A percentile compares a stretch with the other conserved stretches of the same genome.
phyloP scores from a whole-genome alignment of 1,140 invertebrate species.

The Cydia amplana region DNA sequence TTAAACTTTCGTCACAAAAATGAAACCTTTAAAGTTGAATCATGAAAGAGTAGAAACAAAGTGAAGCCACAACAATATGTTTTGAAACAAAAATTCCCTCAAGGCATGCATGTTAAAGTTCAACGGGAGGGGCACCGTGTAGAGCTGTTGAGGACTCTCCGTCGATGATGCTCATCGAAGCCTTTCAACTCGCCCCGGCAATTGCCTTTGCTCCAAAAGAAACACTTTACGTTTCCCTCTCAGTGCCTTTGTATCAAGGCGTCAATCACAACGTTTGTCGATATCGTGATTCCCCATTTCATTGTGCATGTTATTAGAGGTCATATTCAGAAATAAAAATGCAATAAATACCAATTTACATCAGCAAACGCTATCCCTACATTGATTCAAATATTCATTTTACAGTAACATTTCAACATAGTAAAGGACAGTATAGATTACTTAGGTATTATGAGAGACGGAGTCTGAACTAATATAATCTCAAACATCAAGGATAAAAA shows the following conservation, averaged over 20 bases:
- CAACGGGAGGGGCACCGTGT: conserved; percentile 20
- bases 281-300: background rate
- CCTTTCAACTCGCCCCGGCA: conserved; percentile 38
- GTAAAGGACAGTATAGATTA: too few species aligned
- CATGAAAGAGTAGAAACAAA: conserved; percentile 21
- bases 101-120: conserved; percentile 35
- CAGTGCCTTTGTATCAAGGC: conserved; percentile 1
- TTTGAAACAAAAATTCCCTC: background rate
- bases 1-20: conserved; percentile 9
- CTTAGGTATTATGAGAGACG: too few species aligned
- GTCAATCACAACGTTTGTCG: conserved; percentile 14
- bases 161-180: conserved; percentile 44
- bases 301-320: background rate
- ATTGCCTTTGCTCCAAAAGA: conserved; percentile 37
- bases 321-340: background rate
- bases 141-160: conserved; percentile 34
- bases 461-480: background rate
- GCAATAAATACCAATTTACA: background rate
- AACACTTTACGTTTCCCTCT: conserved; percentile 34
- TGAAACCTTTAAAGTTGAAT: background rate
- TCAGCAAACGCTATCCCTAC: background rate
- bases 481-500: background rate
- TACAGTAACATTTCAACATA: too few species aligned
- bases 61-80: conserved; percentile 9
- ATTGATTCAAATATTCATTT: background rate